A percentile compares a stretch with the other conserved stretches of the same genome.
These are phyloP conservation scores for Barypeithes pellucidus DNA, from an alignment of 2,888 invertebrate genomes.

Conservation along the genomic window DNA sequence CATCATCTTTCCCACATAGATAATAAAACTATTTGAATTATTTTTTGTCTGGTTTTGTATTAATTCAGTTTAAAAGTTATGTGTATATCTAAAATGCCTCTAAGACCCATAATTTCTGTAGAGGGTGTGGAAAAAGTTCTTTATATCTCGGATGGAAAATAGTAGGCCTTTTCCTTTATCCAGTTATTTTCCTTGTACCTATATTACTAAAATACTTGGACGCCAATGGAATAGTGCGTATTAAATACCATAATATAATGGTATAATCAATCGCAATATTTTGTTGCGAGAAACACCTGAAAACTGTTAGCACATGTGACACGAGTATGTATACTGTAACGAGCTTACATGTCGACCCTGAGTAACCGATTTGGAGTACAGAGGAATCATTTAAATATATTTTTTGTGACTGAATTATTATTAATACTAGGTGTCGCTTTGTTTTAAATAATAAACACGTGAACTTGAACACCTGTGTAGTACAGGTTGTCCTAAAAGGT, in stretches of 20 bases:
- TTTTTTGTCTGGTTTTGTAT: too few relatives aligned
- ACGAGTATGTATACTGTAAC: slow-evolving; percentile 19
- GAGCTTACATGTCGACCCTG: slow-evolving; percentile 37
- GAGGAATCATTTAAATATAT: slow-evolving; percentile 35
- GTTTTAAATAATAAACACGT: neutral
- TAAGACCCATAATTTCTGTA: too few relatives aligned
- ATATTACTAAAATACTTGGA: too few relatives aligned
- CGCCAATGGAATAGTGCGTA: neutral
- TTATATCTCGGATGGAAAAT: too few relatives aligned
- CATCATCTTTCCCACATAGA: too few relatives aligned
- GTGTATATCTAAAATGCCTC: too few relatives aligned
- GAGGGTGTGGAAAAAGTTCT: too few relatives aligned
- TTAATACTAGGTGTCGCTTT: slow-evolving; percentile 19
- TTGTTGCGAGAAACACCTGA: slow-evolving; percentile 17
- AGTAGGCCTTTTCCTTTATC: too few relatives aligned
- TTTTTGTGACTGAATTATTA: slow-evolving; percentile 24
- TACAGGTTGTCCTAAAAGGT: too few relatives aligned
- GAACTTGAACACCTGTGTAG: neutral
- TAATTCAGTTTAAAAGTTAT: too few relatives aligned
- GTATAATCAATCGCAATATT: neutral
- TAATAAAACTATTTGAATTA: too few relatives aligned
- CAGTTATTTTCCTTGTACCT: too few relatives aligned
- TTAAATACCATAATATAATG: neutral
- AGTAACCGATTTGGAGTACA: slow-evolving; percentile 37
- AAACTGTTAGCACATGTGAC: slow-evolving; percentile 23